These are phyloP conservation scores for Pedicia rivosa DNA, from an alignment of 2,888 invertebrate species.

Conservation along the genomic window DNA sequence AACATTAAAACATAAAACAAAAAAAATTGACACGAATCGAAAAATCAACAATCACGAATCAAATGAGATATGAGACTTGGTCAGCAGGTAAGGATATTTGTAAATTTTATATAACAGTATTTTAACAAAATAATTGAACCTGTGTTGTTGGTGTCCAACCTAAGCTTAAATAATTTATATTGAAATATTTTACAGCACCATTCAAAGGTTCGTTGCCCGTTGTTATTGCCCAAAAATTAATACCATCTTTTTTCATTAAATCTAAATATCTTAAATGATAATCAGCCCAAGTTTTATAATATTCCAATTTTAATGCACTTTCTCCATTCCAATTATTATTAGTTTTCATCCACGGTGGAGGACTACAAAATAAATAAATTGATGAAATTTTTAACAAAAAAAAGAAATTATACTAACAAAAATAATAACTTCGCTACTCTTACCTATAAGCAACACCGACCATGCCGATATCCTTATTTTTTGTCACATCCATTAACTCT, in stretches of 20 bases:
- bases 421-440: no score
- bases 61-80: no score
- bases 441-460: conserved; percentile 33
- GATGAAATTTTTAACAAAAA: no score
- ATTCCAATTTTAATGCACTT: conserved; percentile 35
- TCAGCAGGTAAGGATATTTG: no score
- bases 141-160: conserved; percentile 51
- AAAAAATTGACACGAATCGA: no score
- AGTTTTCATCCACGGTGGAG: conserved; percentile 57
- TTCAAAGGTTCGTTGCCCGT: conserved; percentile 77
- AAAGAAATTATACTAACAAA: no score
- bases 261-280: conserved; percentile 70
- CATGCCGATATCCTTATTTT: conserved; percentile 20
- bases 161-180: conserved; percentile 49
- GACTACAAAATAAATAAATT: no score
- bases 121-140: conserved; percentile 27
- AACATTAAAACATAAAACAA: conserved; percentile 11
- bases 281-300: conserved; percentile 65
- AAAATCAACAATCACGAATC: no score
- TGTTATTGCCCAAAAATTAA: conserved; percentile 67
- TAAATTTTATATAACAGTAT: no score
- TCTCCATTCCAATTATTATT: conserved; percentile 41
- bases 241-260: conserved; percentile 48
- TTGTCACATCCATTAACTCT: conserved; percentile 19
- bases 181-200: conserved; percentile 36